Conservation (phyloP, 1,140 invertebrate species). For the Sycophaga agraensis region DNA sequence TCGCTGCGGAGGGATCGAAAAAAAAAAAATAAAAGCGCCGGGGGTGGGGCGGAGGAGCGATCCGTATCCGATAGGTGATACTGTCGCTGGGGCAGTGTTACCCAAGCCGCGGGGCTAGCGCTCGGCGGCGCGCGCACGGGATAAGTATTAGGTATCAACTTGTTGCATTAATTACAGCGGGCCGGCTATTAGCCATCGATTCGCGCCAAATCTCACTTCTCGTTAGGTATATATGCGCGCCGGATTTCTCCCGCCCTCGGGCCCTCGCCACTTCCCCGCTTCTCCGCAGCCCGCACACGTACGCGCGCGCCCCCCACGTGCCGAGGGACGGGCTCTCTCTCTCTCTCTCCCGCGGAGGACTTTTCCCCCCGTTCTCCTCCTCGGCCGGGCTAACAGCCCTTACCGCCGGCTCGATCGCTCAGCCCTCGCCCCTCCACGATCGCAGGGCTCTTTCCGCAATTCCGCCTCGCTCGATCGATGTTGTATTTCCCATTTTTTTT, state of each 20-base stretch:
- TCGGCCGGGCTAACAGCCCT: too few species aligned
- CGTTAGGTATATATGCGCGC: constrained; percentile 4
- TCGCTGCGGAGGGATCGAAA: constrained; percentile 5
- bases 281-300: neutral
- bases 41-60: neutral
- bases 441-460: too few species aligned
- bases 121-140: constrained; percentile 37
- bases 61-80: constrained; percentile 16
- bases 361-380: too few species aligned
- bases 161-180: constrained; percentile 58
- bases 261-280: neutral
- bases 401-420: too few species aligned
- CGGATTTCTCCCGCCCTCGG: neutral
- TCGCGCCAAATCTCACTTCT: constrained; percentile 47
- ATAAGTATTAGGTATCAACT: constrained; percentile 58
- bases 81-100: constrained; percentile 18
- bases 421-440: too few species aligned
- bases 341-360: neutral
- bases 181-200: constrained; percentile 56
- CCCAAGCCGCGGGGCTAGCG: constrained; percentile 37
- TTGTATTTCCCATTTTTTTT: too few species aligned
- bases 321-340: neutral
- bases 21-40: constrained; percentile 11
- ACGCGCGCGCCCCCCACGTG: neutral
- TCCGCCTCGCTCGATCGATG: too few species aligned